A percentile compares a stretch with the other conserved stretches of the same genome.
phyloP scores from a whole-genome alignment of 2,113 vertebrate genomes.

The Corydoras maculifer region DNA sequence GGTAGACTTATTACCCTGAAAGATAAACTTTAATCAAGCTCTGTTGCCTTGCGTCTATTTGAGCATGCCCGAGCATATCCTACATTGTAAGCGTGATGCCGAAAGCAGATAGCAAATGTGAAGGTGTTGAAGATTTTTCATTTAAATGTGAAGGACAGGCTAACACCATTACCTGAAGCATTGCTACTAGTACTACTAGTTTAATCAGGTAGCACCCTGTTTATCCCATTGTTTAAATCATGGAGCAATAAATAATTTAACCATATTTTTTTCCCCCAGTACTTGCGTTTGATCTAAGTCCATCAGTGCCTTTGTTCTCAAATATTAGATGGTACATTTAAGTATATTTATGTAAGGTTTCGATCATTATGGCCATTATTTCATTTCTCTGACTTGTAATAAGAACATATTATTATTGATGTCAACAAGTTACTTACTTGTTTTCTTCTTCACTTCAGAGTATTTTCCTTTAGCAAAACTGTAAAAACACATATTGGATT shows the following conservation, averaged over 20 bases:
- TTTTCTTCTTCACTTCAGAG: no score
- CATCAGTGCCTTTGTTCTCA: no score
- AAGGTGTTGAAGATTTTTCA: conserved; percentile 63
- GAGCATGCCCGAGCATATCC: conserved; percentile 66
- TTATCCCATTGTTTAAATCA: conserved; percentile 49
- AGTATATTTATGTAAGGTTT: no score
- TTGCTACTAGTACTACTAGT: conserved; percentile 54
- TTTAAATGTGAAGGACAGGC: conserved; percentile 64
- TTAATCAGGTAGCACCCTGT: conserved; percentile 56
- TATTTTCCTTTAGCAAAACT: not conserved
- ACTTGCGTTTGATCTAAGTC: no score
- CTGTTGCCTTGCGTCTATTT: conserved; percentile 60
- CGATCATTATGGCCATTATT: no score
- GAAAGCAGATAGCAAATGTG: conserved; percentile 67
- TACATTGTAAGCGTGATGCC: conserved; percentile 49
- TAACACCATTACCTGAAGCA: conserved; percentile 59
- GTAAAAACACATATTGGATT: conserved; percentile 13
- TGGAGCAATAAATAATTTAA: conserved; percentile 52
- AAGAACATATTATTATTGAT: no score
- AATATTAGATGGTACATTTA: no score
- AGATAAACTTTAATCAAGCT: conserved; percentile 77
- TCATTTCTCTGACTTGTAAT: no score
- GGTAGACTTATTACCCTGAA: conserved; percentile 70
- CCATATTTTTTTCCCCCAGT: not conserved
- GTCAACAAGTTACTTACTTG: no score